These are phyloP conservation scores for Telmatherina bonti DNA, from an alignment of 2,797 vertebrate genomes.

Conservation along the genomic window DNA sequence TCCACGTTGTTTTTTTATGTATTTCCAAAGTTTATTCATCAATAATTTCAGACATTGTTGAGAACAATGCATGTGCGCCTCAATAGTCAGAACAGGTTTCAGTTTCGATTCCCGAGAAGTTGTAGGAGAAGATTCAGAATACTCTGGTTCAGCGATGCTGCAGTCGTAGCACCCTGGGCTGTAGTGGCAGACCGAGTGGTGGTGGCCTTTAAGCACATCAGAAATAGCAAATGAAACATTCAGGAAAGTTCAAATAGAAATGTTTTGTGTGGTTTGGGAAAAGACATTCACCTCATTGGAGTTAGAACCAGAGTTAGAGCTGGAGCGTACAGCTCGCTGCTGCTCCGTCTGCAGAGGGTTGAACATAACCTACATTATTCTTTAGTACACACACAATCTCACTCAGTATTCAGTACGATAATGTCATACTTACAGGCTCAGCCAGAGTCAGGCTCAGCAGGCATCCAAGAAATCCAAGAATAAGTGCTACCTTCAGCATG, in stretches of 20 bases:
- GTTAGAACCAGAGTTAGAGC: not conserved
- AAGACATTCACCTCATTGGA: slow-evolving; percentile 6
- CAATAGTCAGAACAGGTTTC: not conserved
- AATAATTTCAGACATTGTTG: too few species aligned
- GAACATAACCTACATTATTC: not conserved
- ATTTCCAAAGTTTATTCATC: too few species aligned
- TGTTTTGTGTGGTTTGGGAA: not conserved
- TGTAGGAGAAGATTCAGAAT: not conserved
- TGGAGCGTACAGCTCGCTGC: not conserved
- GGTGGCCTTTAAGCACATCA: not conserved
- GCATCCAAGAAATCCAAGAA: slow-evolving; percentile 54
- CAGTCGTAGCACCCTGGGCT: not conserved
- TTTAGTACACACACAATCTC: not conserved
- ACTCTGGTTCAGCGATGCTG: not conserved
- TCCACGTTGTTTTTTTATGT: too few species aligned
- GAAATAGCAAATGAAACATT: not conserved
- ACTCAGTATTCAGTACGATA: not conserved
- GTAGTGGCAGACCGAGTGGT: not conserved
- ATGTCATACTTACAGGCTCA: slow-evolving; percentile 25
- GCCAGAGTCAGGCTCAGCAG: slow-evolving; percentile 41
- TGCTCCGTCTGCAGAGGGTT: slow-evolving; percentile 2
- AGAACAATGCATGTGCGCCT: too few species aligned
- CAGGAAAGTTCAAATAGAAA: not conserved
- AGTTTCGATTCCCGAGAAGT: not conserved
- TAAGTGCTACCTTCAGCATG: slow-evolving; percentile 40